Evolutionary conservation across 2,888 invertebrate genomes (phyloP), one percentile per base, ranked within the genome.

Genomic region (Chaitophorus viminalis): DNA sequence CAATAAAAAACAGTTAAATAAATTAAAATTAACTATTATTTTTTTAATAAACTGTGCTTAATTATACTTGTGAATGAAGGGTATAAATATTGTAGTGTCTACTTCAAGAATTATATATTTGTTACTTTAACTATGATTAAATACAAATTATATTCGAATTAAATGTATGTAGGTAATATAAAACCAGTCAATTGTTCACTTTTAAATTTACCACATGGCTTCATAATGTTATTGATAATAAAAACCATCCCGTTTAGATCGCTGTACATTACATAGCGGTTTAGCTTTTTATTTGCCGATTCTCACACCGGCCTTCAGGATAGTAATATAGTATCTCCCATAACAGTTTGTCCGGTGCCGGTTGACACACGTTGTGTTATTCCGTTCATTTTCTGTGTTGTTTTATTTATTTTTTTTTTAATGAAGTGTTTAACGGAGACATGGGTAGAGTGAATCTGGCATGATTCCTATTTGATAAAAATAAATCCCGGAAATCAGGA

Each of bases 401-500:
- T 46, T 54, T 65, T 74, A 29, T 79, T 77, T 46, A 74, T 60
- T 81, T 46, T 87, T 46, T 87, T 81, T 87, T 25, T 74, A 72
- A 87, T 74, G 46, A 70, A 87, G 70, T 60, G 60, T 79, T 87
- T 31, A n/a, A 36, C 25, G 33, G 29, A 81, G 39, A 74, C 79
- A 31, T 65, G 81, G 77, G 72, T 31, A 72, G 86, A 36, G 74
- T 74, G n/a, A 81, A 79, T 87, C 81, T 87, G 87, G 87, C 87
- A 87, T 87, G 87, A 74, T 60, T 87, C 87, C 87, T 87, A 87
- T 87, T 81, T 74, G 87, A 87, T 87, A 87, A 87, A 87, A 87
- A 87, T 87, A 87, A 87, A 87, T 87, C 87, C 87, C 87, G 87
- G 87, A 87, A 87, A 87, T 87, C 65, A 60, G 81, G 79, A 87